Evolutionary conservation across 2,797 vertebrate species (phyloP), one percentile per base, ranked within the genome.

Genomic region (Pseudotriccus pelzelni): DNA sequence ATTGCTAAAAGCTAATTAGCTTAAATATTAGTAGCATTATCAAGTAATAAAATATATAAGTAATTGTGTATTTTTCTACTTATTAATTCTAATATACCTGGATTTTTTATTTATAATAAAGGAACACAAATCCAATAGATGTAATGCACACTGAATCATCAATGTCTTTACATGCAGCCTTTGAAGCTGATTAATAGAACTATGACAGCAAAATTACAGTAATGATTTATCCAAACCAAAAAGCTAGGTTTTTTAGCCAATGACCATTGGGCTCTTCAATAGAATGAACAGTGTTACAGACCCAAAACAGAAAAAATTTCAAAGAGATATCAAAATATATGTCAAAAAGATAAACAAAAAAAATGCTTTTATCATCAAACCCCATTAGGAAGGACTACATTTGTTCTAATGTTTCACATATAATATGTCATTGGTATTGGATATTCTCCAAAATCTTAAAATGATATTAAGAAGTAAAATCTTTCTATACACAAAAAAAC

Each of bases 211-310:
- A 60, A 82, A 63, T 68, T 55, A 39, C 5, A 44, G 6, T 34
- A 52, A 68, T 41, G 14, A 59, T 77, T 86, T 85, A 63, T 12
- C 30, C 14, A 50, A 87, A 56, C 1, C 1, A 52, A 87, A 85
- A 47, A 53, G 0, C 6, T 62, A 4, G 4, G 4, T 30, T 0
- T 32, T 2, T 66, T 79, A 69, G 19, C 8, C 15, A 27, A 8
- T 46, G 22, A 37, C 15, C 14, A 14, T 1, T 69, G 30, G 7
- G 69, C 9, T 59, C 24, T 62, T 49, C 50, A 76, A 12, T 6
- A 73, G 36, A 73, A 80, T 49, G 13, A 84, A 34, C 3, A 25
- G 6, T 34, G 73, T 82, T 89, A 62, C 21, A 39, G 24, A 89
- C 12, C 2, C 20, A 59, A 39, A 77, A 19, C 5, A 2, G 20